Base-by-base conservation (phyloP, 1,140 invertebrate species). In the Formica selysi region DNA sequence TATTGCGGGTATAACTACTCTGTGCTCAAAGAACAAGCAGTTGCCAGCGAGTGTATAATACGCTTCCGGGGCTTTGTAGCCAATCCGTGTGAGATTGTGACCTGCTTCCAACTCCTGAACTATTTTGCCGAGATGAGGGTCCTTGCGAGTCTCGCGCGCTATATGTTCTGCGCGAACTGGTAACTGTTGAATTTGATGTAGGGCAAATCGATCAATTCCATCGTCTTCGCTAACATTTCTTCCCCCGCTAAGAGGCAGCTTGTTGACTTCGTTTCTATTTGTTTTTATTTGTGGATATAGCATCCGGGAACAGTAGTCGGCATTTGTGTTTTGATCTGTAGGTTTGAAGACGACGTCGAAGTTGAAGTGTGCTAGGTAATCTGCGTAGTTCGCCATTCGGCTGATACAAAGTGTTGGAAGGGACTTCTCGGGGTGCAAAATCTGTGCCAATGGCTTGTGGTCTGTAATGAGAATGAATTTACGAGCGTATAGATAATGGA, bases 151-250 rank as follows among this genome's bases (percentile, higher is more conserved):
- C 22, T 90, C 87, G 0, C 74, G 68, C 5, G 79, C 86, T 22
- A 22, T 7, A 89, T 90, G 13, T 36, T 22, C 11, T 86, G 89
- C 74, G 0, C 68, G 22, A 0, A 88, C 44, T 10, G 89, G 74
- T 3, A 88, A 51, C 29, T 91, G 83, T 7, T 87, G 68, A 0
- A 86, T 86, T 54, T 91, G 87, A 22, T 29, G 4, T 0, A 87
- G 19, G 2, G 59, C 54, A 65, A 91, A 91, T 16, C 67, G 1
- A 22, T 22, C 22, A 22, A 16, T 86, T 48, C 68, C 86, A 44
- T 44, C 10, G 3, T 44, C 29, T 32, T 32, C 29, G 29, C 29
- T 32, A 32, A 32, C 29, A 32, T 32, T 32, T 32, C 29, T 32
- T 32, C 29, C 29, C 0, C 29, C 29, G 29, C 29, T 32, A 32